phyloP scores from a whole-genome alignment of 2,888 invertebrate genomes.

The Ennomos fuscantarius region DNA sequence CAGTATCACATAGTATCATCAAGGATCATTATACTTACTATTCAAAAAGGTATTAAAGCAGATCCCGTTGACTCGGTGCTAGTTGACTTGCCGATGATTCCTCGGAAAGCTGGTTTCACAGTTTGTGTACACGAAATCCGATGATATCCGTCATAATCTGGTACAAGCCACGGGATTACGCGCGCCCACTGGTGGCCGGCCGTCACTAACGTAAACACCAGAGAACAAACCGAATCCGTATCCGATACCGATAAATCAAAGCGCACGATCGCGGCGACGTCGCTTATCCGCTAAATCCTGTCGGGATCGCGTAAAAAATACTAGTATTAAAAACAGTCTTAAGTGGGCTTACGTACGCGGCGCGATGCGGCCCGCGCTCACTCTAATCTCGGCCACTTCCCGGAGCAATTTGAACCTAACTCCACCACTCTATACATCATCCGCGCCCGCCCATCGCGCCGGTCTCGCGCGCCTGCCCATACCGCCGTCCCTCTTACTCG shows the following conservation, averaged over 20 bases:
- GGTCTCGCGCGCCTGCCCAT: slow-evolving; percentile 57
- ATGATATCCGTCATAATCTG: slow-evolving; percentile 82
- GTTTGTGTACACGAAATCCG: slow-evolving; percentile 75
- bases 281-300: slow-evolving; percentile 84
- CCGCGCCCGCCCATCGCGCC: slow-evolving; percentile 83
- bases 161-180: slow-evolving; percentile 79
- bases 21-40: slow-evolving; percentile 59
- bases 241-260: slow-evolving; percentile 85
- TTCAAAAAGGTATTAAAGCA: slow-evolving; percentile 39
- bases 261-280: slow-evolving; percentile 81
- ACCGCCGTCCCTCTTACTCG: slow-evolving; percentile 61
- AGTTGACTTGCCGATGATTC: slow-evolving; percentile 53
- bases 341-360: slow-evolving; percentile 88
- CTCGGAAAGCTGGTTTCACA: slow-evolving; percentile 64
- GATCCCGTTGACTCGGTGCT: slow-evolving; percentile 36
- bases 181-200: slow-evolving; percentile 71
- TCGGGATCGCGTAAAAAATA: slow-evolving; percentile 86
- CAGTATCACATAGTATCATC: not conserved
- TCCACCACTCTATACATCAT: slow-evolving; percentile 91
- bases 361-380: slow-evolving; percentile 87
- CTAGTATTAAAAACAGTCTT: slow-evolving; percentile 91
- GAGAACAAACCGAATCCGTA: slow-evolving; percentile 74
- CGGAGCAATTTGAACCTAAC: slow-evolving; percentile 91
- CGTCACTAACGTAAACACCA: slow-evolving; percentile 83
- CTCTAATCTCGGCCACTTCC: slow-evolving; percentile 91